Evolutionary conservation across 2,113 vertebrate genomes (phyloP), one percentile per base, ranked within the genome.

Genomic region (Indri indri): DNA sequence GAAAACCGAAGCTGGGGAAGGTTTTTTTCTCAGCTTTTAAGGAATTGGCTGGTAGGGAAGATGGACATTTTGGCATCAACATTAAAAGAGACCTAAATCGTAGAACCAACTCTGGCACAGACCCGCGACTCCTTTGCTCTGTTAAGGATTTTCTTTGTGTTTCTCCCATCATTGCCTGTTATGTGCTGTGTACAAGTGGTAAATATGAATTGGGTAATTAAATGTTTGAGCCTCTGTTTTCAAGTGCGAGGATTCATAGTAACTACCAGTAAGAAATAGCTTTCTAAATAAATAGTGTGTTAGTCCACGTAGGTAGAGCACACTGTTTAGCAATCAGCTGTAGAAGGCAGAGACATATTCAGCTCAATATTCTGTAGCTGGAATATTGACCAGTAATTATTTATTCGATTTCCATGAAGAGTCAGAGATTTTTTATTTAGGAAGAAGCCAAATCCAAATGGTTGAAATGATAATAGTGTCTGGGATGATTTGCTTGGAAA

Each of bases 161-260:
- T 81, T 80, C 27, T 59, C 52, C 32, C 3, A 5, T 83, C 27
- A 30, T 82, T 89, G 80, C 12, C 50, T 45, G 34, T 22, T 91
- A 27, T 42, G 13, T 74, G 3, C 27, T 37, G 1, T 79, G 37
- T 93, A 10, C 45, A 59, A 76, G 61, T 59, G 50, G 42, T 68
- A 86, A 63, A 34, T 73, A 6, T 96, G 81, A 95, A 76, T 47
- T 93, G 73, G 54, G 66, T 70, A 90, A 52, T 57, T 85, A 77
- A 96, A 77, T 84, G 68, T 30, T 65, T n/a, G 70, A 54, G 22
- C 45, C 11, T 18, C 8, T 14, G 32, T 54, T 47, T 93, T 86
- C 52, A 81, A 91, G 59, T 70, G 2, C 61, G 20, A 89, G 37
- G 32, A 54, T 74, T 80, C 86, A 59, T 63, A 82, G 61, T 74